These are phyloP conservation scores for Mactra quadrangularis DNA, from an alignment of 1,140 invertebrate genomes.

Conservation along the genomic window DNA sequence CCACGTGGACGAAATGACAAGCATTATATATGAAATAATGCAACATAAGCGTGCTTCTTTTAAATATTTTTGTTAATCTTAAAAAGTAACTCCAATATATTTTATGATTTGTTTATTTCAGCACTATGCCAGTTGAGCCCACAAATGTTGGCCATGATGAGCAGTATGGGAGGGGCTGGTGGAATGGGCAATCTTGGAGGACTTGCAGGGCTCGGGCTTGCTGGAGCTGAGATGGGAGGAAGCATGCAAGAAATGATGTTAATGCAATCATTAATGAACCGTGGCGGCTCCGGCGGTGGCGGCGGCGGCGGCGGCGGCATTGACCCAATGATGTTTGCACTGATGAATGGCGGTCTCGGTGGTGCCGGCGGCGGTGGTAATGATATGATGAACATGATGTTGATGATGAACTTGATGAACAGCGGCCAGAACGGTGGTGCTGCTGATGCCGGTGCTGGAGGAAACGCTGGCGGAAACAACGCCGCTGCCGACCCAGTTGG, in stretches of 20 bases:
- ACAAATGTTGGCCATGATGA: constrained; percentile 8
- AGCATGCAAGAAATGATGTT: constrained; percentile 37
- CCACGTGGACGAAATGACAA: too few species aligned
- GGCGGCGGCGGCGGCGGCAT: background rate
- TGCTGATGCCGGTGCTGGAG: too few species aligned
- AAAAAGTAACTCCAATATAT: too few species aligned
- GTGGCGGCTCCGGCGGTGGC: background rate
- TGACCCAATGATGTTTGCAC: constrained; percentile 7
- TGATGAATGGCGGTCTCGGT: background rate
- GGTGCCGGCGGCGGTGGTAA: background rate
- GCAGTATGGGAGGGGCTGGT: background rate
- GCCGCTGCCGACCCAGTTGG: background rate
- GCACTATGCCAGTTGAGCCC: constrained; percentile 37
- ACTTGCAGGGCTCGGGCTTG: constrained; percentile 3
- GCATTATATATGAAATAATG: too few species aligned
- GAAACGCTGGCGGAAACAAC: background rate
- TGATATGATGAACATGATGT: constrained; percentile 29
- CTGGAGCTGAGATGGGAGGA: constrained; percentile 5
- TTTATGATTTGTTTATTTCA: background rate
- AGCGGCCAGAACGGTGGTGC: background rate
- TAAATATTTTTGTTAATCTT: too few species aligned
- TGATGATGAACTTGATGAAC: constrained; percentile 29
- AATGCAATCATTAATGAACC: background rate
- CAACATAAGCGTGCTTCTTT: too few species aligned
- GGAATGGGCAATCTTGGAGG: background rate